Percentiles rank a stretch among this genome's conserved stretches.
Evolutionary conservation across 2,113 vertebrate species (phyloP).

Genomic region (Holacanthus passer): DNA sequence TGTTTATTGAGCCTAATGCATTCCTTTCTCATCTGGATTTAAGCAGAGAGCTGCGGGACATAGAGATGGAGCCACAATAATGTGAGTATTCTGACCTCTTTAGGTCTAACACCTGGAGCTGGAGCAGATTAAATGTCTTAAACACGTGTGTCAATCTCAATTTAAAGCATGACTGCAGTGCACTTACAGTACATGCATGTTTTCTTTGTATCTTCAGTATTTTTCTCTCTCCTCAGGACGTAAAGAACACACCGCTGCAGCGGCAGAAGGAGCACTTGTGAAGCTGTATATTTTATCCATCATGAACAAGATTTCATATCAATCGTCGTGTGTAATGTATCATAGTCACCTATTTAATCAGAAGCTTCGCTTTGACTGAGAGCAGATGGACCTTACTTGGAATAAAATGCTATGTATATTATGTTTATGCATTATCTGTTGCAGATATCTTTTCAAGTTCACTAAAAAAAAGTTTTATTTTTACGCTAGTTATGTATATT

Average conservation of each 20-base stretch:
- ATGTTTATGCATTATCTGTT: slow-evolving; percentile 62
- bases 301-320: slow-evolving; percentile 43
- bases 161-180: neutral
- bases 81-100: slow-evolving; percentile 58
- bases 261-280: slow-evolving; percentile 39
- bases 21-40: slow-evolving; percentile 29
- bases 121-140: neutral
- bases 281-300: slow-evolving; percentile 60
- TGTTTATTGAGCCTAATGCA: slow-evolving; percentile 22
- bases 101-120: slow-evolving; percentile 22
- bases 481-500: slow-evolving; percentile 66
- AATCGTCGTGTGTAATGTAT: slow-evolving; percentile 59
- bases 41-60: slow-evolving; percentile 55
- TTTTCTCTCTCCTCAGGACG: slow-evolving; percentile 34
- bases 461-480: slow-evolving; percentile 65
- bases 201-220: slow-evolving; percentile 26
- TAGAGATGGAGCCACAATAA: slow-evolving; percentile 68
- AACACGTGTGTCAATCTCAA: neutral
- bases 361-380: slow-evolving; percentile 58
- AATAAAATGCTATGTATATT: slow-evolving; percentile 75
- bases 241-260: slow-evolving; percentile 25
- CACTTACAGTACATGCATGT: slow-evolving; percentile 1
- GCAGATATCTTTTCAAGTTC: slow-evolving; percentile 61
- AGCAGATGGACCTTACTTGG: slow-evolving; percentile 57
- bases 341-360: slow-evolving; percentile 64